Conservation (phyloP, 2,888 invertebrate genomes). For the Teinopalpus imperialis region DNA sequence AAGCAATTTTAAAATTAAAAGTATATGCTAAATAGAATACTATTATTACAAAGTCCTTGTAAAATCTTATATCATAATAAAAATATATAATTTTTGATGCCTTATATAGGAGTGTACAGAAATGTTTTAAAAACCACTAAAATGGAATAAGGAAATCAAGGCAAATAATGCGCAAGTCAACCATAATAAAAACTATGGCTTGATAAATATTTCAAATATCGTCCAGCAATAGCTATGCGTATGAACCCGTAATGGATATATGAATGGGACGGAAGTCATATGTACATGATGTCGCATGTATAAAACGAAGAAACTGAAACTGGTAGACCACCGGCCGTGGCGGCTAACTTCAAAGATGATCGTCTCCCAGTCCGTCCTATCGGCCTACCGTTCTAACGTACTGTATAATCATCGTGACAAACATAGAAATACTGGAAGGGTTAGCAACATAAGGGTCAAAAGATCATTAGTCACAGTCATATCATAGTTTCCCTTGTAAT, state of each 20-base stretch:
- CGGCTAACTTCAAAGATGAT: conserved; percentile 66
- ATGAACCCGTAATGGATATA: conserved; percentile 46
- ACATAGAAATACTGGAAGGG: conserved; percentile 51
- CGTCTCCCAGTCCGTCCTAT: conserved; percentile 1
- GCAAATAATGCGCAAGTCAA: too few species aligned
- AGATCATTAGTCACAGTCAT: conserved; percentile 51
- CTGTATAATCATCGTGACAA: conserved; percentile 64
- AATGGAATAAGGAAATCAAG: too few species aligned
- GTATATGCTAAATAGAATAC: too few species aligned
- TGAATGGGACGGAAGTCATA: conserved; percentile 65
- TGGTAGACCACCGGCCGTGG: conserved; percentile 69
- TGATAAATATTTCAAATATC: conserved; percentile 46
- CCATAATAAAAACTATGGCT: conserved; percentile 40
- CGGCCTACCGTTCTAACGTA: conserved; percentile 29
- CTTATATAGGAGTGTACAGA: too few species aligned
- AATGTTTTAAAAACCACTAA: too few species aligned
- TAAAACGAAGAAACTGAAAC: conserved; percentile 62
- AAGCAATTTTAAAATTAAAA: too few species aligned
- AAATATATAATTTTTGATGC: too few species aligned
- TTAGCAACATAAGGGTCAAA: conserved; percentile 39
- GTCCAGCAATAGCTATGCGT: conserved; percentile 39
- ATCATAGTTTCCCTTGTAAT: conserved; percentile 32
- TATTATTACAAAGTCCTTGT: too few species aligned
- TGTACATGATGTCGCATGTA: conserved; percentile 46
- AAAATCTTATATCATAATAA: too few species aligned